Conservation (phyloP, 2,113 vertebrate species). For the Micronisus gabar region DNA sequence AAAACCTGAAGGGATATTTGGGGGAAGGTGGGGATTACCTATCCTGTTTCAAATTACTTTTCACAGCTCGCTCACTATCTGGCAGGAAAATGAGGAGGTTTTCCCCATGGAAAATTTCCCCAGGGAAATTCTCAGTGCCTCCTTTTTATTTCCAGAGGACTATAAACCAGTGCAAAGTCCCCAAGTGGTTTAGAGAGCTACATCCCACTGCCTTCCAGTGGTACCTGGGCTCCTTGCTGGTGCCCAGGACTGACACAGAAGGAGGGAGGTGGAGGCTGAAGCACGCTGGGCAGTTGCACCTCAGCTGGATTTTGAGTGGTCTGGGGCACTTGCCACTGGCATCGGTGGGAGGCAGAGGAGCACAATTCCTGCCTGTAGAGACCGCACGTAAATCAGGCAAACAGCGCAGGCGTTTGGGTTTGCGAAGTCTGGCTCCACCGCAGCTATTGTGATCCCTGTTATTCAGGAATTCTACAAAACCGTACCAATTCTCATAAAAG, state of each 20-base stretch:
- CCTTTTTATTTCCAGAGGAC: background rate
- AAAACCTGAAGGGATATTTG: background rate
- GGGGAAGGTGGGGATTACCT: background rate
- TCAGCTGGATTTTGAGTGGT: background rate
- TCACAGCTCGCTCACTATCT: background rate
- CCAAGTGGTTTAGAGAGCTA: background rate
- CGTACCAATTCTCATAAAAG: slow-evolving; percentile 26
- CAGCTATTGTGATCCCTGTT: slow-evolving; percentile 42
- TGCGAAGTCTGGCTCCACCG: background rate
- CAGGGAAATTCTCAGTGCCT: background rate
- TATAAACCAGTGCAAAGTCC: background rate
- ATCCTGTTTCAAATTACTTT: background rate
- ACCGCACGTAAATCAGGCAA: background rate
- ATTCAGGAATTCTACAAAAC: slow-evolving; percentile 45
- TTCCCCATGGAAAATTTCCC: background rate
- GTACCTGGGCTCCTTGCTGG: background rate
- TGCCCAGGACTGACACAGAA: background rate
- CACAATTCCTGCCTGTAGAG: background rate
- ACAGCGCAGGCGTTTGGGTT: background rate
- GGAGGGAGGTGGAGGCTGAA: background rate
- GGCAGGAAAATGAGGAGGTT: background rate
- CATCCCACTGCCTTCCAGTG: background rate
- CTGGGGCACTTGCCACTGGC: background rate
- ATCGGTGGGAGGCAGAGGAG: background rate
- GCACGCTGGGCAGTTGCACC: background rate